Conservation (phyloP, 1,140 invertebrate species). For the Hetaerina americana region DNA sequence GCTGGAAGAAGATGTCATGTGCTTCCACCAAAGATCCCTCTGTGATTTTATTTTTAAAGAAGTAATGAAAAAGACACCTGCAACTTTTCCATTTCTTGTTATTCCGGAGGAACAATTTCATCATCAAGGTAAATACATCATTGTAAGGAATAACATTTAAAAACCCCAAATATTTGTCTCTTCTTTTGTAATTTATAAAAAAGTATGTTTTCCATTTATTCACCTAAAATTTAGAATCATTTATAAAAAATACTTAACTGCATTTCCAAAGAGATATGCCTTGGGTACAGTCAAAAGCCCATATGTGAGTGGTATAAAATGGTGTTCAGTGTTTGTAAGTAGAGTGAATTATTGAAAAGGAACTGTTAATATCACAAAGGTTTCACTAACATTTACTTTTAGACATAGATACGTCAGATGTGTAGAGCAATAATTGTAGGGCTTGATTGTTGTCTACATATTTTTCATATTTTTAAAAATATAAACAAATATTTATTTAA, state of each 20-base stretch:
- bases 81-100: slow-evolving; percentile 19
- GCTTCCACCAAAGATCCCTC: neutral
- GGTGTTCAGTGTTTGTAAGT: too few relatives aligned
- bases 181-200: neutral
- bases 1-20: neutral
- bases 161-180: neutral
- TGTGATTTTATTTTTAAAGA: neutral
- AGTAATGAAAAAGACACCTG: neutral
- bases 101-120: slow-evolving; percentile 30
- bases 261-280: neutral
- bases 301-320: too few relatives aligned
- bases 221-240: neutral
- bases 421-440: too few relatives aligned
- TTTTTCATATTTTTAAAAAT: too few relatives aligned
- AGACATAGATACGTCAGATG: too few relatives aligned
- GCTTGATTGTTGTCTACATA: too few relatives aligned
- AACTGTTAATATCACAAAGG: too few relatives aligned
- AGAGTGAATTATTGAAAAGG: too few relatives aligned
- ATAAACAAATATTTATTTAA: too few relatives aligned
- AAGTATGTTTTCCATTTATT: neutral
- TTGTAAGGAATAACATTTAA: neutral
- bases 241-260: neutral
- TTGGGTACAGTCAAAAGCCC: neutral
- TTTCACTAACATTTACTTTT: too few relatives aligned
- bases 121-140: slow-evolving; percentile 23